Base-by-base conservation (phyloP, 2,113 vertebrate species). In the Alosa alosa region DNA sequence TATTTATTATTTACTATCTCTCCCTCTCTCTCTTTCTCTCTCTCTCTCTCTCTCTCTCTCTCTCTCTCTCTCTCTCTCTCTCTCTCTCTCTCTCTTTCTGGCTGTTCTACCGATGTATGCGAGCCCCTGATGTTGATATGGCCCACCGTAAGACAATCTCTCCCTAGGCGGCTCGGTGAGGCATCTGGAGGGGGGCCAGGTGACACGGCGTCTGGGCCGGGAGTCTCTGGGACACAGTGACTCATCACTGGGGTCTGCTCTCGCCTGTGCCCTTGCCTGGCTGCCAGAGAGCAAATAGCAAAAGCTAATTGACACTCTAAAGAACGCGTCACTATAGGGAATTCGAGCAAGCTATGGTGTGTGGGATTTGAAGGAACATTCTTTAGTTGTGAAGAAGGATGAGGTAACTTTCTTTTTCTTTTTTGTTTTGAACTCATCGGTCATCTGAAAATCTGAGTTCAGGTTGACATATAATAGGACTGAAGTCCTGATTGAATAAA, bases 111-210 rank as follows among this genome's bases (percentile, higher is more conserved):
- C 72, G 25, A 31, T 88, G 82, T 85, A 91, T 87, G 85, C 87
- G 87, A 90, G 81, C 92, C 84, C 83, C 46, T 5, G 17, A 6
- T 47, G 75, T 55, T 39, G 46, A 78, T 47, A 55, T 41, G 44
- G 17, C 46, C 55, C 31, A 2, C 64, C 83, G 88, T 89, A 89
- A 90, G 83, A 46, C 49, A 50, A 90, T 83, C 87, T 87, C 46
- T 36, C 4, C n/a, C 68, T 50, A 36, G n/a, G 72, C 82, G 64
- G 81, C 84, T 18, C 8, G 44, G 49, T 50, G 39, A 31, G 84
- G 60, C n/a, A 81, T 85, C 84, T 88, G 86, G 84, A 44, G 31
- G 49, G 49, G 46, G 46, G 84, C 86, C 83, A 85, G 81, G 47
- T 91, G 84, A 86, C 86, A 45, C 46, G 83, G 87, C 49, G 82